Base-by-base conservation (phyloP, 2,888 invertebrate species). In the Suillia variegata region DNA sequence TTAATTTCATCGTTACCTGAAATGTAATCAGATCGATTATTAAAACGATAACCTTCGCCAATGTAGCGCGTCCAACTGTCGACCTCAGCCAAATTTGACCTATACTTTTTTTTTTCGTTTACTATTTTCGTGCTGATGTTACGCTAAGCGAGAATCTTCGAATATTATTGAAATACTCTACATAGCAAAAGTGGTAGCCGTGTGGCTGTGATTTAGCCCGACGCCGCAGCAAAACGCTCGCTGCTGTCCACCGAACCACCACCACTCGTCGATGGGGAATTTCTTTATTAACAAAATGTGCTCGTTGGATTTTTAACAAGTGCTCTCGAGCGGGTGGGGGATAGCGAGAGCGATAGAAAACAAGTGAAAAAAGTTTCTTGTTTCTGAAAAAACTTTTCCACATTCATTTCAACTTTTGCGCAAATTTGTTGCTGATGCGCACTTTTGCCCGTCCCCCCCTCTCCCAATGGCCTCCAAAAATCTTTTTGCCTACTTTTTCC, bases 241-340 rank as follows among this genome's bases (percentile, higher is more conserved):
- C 47, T 45, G 52, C 31, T 45, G 22, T 10, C 17, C 10, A 6
- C 38, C n/a, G 5, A 2, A 26, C 24, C 24, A 6, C 24, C 21
- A 51, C 31, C 12, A 18, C 17, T 31, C 48, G 38, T 47, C 50
- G 52, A 31, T 33, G 18, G 50, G 34, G 49, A 55, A 55, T 55
- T 33, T 54, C 54, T 54, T 59, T 59, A 59, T 55, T 47, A 55
- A 54, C 54, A 54, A 59, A 58, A 58, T 53, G n/a, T n/a, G 18
- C 45, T 45, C 18, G 18, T 5, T n/a, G 38, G 38, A 5, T 38
- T 5, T 38, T 38, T 31, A 31, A 31, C 31, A 31, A 31, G 31
- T n/a, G n/a, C n/a, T n/a, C n/a, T n/a, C n/a, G n/a, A n/a, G n/a
- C n/a, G n/a, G 26, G 5, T 26, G 26, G 38, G 6, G 3, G n/a